Base-by-base conservation (phyloP, 2,888 invertebrate genomes). In the Alentia gelatinosa region DNA sequence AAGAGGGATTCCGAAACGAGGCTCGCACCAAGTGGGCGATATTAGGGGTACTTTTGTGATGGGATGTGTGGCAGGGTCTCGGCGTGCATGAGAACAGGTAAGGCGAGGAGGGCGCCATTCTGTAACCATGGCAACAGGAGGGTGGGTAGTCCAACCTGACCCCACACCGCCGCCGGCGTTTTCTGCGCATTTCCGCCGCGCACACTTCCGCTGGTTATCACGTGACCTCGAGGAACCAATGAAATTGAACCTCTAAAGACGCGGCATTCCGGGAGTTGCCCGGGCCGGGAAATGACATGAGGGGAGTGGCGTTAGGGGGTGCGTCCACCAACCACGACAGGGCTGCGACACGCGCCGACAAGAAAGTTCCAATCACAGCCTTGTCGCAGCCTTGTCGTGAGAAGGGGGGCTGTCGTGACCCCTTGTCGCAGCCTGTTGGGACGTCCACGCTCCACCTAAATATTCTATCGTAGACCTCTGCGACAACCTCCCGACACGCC, bases 161-260 rank as follows among this genome's bases (percentile, higher is more conserved):
- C 33, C 3, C 68, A 30, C 19, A 7, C 47, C 9, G 19, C 47
- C 47, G n/a, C 5, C 63, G 47, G 19, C 37, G 79, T 35, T 79
- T 39, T 39, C 79, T 39, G 79, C 39, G 39, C 79, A 79, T 39
- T 79, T 79, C 79, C 79, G 79, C 37, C 23, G 79, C 37, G 39
- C 39, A 37, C 37, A 1, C 79, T 26, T 37, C 79, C 39, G 79
- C 15, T 15, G 26, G 37, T 26, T 0, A 35, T 79, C 79, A 79
- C 79, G 79, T 79, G 79, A 79, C 26, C 79, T 0, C 3, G 1
- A 1, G 7, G 37, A 19, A 79, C 35, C 35, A 35, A 79, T 37
- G 35, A 79, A 5, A 79, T 79, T 39, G 79, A 79, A 56, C 56
- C 56, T 3, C n/a, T 42, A 42, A 42, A 42, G 9, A 42, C 47